These are phyloP conservation scores for Glareola pratincola DNA, from an alignment of 2,113 vertebrate species.

Conservation along the genomic window DNA sequence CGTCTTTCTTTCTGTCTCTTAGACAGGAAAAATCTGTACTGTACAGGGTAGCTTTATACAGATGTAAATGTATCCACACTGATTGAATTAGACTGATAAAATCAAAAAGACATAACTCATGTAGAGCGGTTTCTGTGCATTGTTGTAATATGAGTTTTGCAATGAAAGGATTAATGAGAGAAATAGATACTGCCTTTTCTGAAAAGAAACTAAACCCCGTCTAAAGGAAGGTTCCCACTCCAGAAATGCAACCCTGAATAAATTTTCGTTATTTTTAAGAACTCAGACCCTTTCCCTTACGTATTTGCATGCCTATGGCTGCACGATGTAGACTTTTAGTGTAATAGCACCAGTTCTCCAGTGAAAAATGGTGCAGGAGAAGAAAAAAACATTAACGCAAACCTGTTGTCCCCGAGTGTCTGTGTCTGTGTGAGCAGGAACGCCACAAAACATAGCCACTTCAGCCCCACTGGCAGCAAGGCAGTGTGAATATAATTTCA, in stretches of 20 bases:
- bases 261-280: not conserved
- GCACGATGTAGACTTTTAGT: not conserved
- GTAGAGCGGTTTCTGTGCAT: not conserved
- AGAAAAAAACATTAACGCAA: not conserved
- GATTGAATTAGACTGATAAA: conserved; percentile 44
- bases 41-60: not conserved
- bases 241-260: not conserved
- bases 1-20: not conserved
- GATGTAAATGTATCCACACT: not conserved
- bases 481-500: conserved; percentile 18
- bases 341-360: not conserved
- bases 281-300: not conserved
- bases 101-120: not conserved
- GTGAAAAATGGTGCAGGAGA: not conserved
- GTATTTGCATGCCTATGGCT: not conserved
- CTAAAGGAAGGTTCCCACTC: not conserved
- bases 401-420: not conserved
- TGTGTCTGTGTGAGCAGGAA: not conserved
- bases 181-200: conserved; percentile 7
- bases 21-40: not conserved
- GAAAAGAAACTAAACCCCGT: not conserved
- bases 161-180: conserved; percentile 12
- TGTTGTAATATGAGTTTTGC: conserved; percentile 25
- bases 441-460: not conserved
- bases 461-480: not conserved